Conservation (phyloP, 2,113 vertebrate genomes). For the Glaucidium brasilianum region DNA sequence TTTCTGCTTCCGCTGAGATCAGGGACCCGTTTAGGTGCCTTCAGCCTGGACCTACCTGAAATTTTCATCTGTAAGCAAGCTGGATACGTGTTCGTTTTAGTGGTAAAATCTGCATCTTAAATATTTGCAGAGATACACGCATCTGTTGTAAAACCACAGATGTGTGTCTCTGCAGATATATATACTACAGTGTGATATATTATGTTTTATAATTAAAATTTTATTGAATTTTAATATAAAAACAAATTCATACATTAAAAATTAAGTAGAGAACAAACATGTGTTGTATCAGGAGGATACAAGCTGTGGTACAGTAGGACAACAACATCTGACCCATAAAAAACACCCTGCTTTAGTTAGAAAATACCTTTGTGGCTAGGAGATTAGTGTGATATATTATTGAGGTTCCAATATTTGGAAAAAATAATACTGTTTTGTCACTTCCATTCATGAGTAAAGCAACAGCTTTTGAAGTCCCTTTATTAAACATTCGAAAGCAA, state of each 20-base stretch:
- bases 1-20: neutral
- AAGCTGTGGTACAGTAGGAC: constrained; percentile 43
- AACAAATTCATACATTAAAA: constrained; percentile 73
- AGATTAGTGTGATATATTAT: neutral
- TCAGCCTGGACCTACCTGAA: constrained; percentile 8
- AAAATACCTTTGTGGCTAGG: constrained; percentile 49
- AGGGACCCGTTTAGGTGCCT: neutral
- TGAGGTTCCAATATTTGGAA: neutral
- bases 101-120: constrained; percentile 37
- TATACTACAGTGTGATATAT: constrained; percentile 61
- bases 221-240: constrained; percentile 75
- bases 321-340: constrained; percentile 71
- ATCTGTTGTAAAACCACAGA: constrained; percentile 67
- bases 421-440: neutral
- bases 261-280: constrained; percentile 69
- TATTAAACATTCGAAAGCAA: neutral
- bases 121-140: constrained; percentile 21
- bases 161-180: constrained; percentile 58
- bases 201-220: constrained; percentile 70
- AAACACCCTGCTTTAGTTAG: constrained; percentile 35
- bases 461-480: neutral
- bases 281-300: constrained; percentile 61
- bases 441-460: neutral
- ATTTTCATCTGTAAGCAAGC: neutral
- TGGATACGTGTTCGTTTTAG: neutral